These are phyloP conservation scores for Cephus nigrinus DNA, from an alignment of 2,888 invertebrate species.

Conservation along the genomic window DNA sequence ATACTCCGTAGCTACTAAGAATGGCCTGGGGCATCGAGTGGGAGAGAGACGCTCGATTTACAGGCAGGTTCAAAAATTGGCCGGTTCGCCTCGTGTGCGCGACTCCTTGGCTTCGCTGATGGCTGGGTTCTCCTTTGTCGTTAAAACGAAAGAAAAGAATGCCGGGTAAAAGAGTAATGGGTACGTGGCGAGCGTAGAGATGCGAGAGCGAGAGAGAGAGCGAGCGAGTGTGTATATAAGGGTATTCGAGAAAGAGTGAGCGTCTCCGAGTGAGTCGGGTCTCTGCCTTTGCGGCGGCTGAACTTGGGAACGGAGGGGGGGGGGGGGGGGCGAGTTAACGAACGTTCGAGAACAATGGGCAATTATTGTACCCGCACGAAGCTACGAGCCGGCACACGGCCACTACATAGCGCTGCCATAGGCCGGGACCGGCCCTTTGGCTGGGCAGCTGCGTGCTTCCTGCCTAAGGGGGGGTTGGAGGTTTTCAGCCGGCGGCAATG, in stretches of 20 bases:
- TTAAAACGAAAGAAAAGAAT: background rate
- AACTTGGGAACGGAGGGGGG: background rate
- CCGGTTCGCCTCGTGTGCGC: background rate
- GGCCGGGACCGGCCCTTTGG: background rate
- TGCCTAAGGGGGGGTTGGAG: background rate
- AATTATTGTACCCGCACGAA: constrained; percentile 24
- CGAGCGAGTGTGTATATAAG: too few relatives aligned
- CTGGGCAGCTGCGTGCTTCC: background rate
- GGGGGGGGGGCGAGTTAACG: background rate
- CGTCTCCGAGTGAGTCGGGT: background rate
- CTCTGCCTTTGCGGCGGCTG: background rate
- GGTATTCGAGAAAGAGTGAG: background rate
- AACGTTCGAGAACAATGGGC: constrained; percentile 32
- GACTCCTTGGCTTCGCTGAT: background rate
- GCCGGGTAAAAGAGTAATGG: background rate
- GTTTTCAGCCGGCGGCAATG: background rate
- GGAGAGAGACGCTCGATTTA: background rate
- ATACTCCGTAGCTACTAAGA: background rate
- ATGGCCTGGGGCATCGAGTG: background rate
- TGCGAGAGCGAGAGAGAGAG: background rate
- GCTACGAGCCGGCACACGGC: background rate
- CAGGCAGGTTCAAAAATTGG: background rate
- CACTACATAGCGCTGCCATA: background rate
- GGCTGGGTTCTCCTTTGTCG: background rate
- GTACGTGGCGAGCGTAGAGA: background rate